Percentiles rank a stretch among this genome's conserved stretches.
These are phyloP conservation scores for Zeugodacus cucurbitae DNA, from an alignment of 1,140 invertebrate genomes.

Conservation along the genomic window DNA sequence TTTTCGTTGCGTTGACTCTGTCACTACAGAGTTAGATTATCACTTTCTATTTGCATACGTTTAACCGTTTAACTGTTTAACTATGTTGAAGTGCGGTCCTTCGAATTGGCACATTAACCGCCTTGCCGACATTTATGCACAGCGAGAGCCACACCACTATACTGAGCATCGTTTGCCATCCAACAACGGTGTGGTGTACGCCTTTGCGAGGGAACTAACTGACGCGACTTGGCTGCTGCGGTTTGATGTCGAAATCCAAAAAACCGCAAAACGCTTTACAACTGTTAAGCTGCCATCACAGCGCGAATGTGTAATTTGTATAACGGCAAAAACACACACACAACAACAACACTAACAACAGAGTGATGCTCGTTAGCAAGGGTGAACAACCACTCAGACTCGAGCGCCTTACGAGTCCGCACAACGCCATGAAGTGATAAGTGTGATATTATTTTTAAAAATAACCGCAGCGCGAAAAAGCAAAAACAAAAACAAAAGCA, in stretches of 20 bases:
- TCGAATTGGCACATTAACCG: neutral
- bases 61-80: too few species aligned
- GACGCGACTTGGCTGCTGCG: neutral
- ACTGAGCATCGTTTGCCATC: neutral
- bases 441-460: conserved; percentile 34
- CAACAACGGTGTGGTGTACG: neutral
- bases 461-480: neutral
- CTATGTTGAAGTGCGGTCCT: neutral
- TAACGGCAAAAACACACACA: neutral
- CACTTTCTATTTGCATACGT: too few species aligned
- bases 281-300: neutral
- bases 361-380: neutral
- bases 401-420: neutral
- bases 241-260: neutral
- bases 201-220: neutral
- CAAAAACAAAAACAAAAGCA: neutral
- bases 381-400: neutral
- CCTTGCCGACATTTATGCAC: conserved; percentile 23
- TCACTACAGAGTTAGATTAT: neutral
- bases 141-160: conserved; percentile 19
- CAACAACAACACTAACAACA: neutral
- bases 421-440: neutral
- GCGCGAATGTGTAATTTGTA: neutral
- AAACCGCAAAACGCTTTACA: neutral
- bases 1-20: neutral